Conservation (phyloP, 2,888 invertebrate genomes). For the Morpho achilles region DNA sequence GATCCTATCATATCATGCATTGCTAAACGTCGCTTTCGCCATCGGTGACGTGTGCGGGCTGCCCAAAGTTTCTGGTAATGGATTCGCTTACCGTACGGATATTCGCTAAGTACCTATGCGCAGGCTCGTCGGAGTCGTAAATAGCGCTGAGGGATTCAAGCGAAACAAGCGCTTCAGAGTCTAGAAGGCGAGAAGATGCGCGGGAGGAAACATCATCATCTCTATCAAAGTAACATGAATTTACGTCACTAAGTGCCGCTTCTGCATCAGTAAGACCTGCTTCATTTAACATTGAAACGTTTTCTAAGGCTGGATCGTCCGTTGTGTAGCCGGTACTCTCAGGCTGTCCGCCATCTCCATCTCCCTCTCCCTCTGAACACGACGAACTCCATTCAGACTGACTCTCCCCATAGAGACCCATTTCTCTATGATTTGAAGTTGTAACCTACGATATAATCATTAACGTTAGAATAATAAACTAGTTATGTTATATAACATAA, state of each 20-base stretch:
- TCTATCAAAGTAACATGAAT: conserved; percentile 87
- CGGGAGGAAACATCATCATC: conserved; percentile 90
- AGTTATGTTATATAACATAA: too few species aligned
- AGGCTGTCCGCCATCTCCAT: conserved; percentile 72
- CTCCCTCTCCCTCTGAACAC: conserved; percentile 77
- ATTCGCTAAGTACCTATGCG: conserved; percentile 84
- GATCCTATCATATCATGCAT: background rate
- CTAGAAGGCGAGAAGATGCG: conserved; percentile 89
- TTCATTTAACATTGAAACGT: conserved; percentile 91
- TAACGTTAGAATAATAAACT: too few species aligned
- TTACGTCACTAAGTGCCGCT: conserved; percentile 92
- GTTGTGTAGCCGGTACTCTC: conserved; percentile 92
- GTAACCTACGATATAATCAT: conserved; percentile 42
- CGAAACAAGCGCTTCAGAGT: conserved; percentile 87
- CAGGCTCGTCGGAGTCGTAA: conserved; percentile 85
- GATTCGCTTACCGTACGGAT: conserved; percentile 87
- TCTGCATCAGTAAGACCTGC: conserved; percentile 92
- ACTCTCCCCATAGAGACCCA: conserved; percentile 80
- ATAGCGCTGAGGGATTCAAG: conserved; percentile 90
- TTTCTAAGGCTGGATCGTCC: conserved; percentile 91
- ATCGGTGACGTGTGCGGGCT: conserved; percentile 82
- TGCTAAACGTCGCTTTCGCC: conserved; percentile 82
- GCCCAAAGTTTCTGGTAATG: conserved; percentile 87
- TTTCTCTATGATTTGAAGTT: conserved; percentile 63
- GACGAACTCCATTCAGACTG: conserved; percentile 90